Base-by-base conservation (phyloP, 2,888 invertebrate species). In the Trypoxylon attenuatum region DNA sequence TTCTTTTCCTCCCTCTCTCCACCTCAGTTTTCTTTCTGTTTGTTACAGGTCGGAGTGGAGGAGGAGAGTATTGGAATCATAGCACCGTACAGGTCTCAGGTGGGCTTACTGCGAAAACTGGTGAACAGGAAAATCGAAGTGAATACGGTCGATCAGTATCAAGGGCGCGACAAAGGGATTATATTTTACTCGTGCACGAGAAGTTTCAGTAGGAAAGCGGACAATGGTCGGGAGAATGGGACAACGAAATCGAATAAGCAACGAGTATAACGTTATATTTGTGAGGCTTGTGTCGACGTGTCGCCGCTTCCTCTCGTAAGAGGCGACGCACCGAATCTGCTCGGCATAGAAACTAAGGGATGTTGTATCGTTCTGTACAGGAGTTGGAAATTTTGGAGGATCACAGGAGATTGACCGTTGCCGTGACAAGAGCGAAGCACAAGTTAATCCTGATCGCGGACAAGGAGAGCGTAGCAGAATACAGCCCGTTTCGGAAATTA, bases 141-240 rank as follows among this genome's bases (percentile, higher is more conserved):
- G 19, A 98, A 95, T 87, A 99, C 99, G 0, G 96, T 99, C 0
- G 99, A 99, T 88, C 97, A 97, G 88, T 99, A 95, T 88, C 99
- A 99, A 88, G 99, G 99, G 1, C 90, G 96, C 56, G 99, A 99
- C 87, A 99, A 98, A 87, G 91, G 92, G 29, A 90, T 97, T 6
- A 93, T 97, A 55, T 88, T 97, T 57, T 94, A 94, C 84, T 94
- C 96, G 0, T 94, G 95, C 79, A 92, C 94, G 0, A 92, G 90
- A 80, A 90, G 89, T 50, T 55, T 69, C 23, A n/a, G 80, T 80
- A 33, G 3, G 8, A 10, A 33, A 6, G 0, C n/a, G 10, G n/a
- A n/a, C n/a, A n/a, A n/a, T n/a, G n/a, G n/a, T n/a, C n/a, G n/a
- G n/a, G n/a, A n/a, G n/a, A n/a, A n/a, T n/a, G n/a, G n/a, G n/a